Evolutionary conservation across 2,888 invertebrate species (phyloP), one percentile per base, ranked within the genome.

Genomic region (Phlogophora meticulosa): DNA sequence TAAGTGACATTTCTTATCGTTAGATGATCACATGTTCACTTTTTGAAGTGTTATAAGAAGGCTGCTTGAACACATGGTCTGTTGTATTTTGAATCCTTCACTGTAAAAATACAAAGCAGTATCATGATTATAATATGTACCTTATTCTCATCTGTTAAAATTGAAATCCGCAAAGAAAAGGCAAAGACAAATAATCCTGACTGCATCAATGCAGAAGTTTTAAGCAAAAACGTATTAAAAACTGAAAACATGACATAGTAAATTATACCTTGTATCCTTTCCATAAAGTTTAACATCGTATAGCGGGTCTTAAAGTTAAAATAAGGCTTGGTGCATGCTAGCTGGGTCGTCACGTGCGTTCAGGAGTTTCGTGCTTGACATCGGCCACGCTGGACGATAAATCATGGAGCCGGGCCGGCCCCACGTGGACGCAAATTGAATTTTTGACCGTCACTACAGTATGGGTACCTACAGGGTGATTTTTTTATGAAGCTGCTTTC

Each of bases 401-500:
- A 83, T 81, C 81, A 81, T 70, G 67, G 55, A 59, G 42, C 62
- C 56, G 32, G 22, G 38, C 49, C 13, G 49, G 17, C 28, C 59
- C 71, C 75, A 67, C 75, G 75, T 67, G 78, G 66, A 64, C 53
- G 55, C 63, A 78, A 75, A 83, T 81, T 75, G 66, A 81, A 83
- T 80, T 77, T 76, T 80, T 51, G 59, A 64, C 74, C 61, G 59
- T 77, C 74, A 64, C 61, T 67, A 52, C 42, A 51, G 53, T 55
- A 68, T 64, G 51, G 46, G 34, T 42, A 28, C 3, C 34, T 42
- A 55, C 17, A 11, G 9, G n/a, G n/a, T 64, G 49, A 64, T 36
- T 75, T 53, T 79, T 75, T 68, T 28, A 65, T 60, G 45, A 60
- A 60, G 24, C n/a, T 24, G 28, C 58, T 24, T 17, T 34, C 13